phyloP scores from a whole-genome alignment of 1,140 invertebrate genomes.

The Drosophila jambulina region DNA sequence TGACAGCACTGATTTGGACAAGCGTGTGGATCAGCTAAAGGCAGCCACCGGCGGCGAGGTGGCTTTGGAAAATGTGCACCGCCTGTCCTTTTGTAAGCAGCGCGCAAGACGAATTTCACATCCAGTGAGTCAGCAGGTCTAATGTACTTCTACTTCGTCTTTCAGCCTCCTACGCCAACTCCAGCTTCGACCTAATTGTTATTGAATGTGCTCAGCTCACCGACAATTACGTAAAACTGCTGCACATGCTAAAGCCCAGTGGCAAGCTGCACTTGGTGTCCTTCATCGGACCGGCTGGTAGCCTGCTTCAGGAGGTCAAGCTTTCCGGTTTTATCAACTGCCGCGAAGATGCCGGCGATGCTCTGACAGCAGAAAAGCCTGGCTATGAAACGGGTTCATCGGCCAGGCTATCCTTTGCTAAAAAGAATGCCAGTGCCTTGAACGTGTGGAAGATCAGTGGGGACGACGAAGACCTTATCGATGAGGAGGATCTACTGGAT shows the following conservation, averaged over 20 bases:
- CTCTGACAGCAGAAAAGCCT: conserved; percentile 87
- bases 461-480: conserved; percentile 92
- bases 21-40: conserved; percentile 64
- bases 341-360: conserved; percentile 73
- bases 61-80: conserved; percentile 79
- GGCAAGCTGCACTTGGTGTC: conserved; percentile 86
- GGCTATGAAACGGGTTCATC: conserved; percentile 89
- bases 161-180: conserved; percentile 86
- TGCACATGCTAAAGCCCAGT: conserved; percentile 87
- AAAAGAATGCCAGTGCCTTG: conserved; percentile 50
- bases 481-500: conserved; percentile 94
- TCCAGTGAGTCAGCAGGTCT: conserved; percentile 65
- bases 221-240: conserved; percentile 86
- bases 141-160: conserved; percentile 25
- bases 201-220: conserved; percentile 86
- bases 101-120: conserved; percentile 9
- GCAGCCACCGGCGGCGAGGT: conserved; percentile 72
- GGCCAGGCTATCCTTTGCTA: conserved; percentile 85
- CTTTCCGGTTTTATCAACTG: conserved; percentile 88
- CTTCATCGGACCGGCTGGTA: conserved; percentile 75
- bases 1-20: conserved; percentile 63
- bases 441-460: conserved; percentile 86
- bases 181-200: conserved; percentile 87
- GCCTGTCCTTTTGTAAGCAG: conserved; percentile 76
- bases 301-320: conserved; percentile 86